Base-by-base conservation (phyloP, 2,797 vertebrate species). In the Nannoperca obscura region DNA sequence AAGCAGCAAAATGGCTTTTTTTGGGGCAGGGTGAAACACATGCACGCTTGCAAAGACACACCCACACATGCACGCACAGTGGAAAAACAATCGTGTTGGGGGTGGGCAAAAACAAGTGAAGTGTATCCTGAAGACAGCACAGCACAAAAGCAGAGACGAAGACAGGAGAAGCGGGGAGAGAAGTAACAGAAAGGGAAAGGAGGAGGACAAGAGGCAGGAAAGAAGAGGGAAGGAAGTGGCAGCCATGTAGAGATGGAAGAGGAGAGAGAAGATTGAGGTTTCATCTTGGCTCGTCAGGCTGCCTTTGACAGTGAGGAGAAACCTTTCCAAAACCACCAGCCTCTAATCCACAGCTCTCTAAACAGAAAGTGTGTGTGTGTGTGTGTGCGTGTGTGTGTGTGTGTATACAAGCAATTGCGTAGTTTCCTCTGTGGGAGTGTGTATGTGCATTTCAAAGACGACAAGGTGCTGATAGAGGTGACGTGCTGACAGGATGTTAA, bases 231-330 rank as follows among this genome's bases (percentile, higher is more conserved):
- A 54, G 65, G 61, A 61, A 70, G 75, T 47, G 58, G 69, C 17
- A 65, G 49, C 22, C 30, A 38, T 38, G 38, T 7, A 62, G 70
- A 63, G 68, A 71, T 58, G 58, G 59, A 38, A 19, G 4, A n/a
- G 15, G 64, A 44, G 64, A 64, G 49, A 20, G n/a, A 27, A 46
- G 60, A 75, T 22, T 60, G 62, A 70, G 40, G 58, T 65, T 76
- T 83, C 73, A 68, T 82, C 79, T 78, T 71, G 57, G 53, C 66
- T 74, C 12, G 40, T 60, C 74, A 65, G 76, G 44, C 20, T 22
- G 52, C 62, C 76, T 52, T 65, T 38, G 53, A 36, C 30, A 24
- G 46, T 0, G 44, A 38, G 36, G 65, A 71, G 49, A 80, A 64
- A 50, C 57, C 34, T 85, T 72, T 47, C 59, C 54, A 70, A 73